Evolutionary conservation across 2,797 vertebrate species (phyloP).

Genomic region (Emys orbicularis): DNA sequence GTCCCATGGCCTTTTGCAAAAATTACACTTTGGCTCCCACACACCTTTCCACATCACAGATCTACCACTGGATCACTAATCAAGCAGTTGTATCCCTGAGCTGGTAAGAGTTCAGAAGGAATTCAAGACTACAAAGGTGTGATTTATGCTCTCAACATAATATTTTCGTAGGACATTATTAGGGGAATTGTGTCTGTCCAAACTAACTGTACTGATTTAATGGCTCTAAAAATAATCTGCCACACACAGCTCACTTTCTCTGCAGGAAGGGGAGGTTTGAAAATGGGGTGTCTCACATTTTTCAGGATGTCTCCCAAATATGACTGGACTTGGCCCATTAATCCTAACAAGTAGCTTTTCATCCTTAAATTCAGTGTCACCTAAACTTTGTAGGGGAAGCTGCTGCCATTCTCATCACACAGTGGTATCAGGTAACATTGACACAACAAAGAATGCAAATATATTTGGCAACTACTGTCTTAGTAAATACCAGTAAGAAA

Average conservation of each 20-base stretch:
- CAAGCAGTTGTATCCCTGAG: conserved; percentile 16
- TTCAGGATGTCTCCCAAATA: background rate
- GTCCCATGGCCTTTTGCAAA: conserved; percentile 25
- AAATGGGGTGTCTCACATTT: background rate
- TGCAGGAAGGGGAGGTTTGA: background rate
- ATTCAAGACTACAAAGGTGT: background rate
- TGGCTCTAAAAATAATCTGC: conserved; percentile 34
- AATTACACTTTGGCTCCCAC: background rate
- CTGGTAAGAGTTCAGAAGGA: background rate
- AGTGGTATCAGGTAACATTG: background rate
- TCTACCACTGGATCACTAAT: conserved; percentile 7
- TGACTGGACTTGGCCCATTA: conserved; percentile 2
- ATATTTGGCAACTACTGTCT: background rate
- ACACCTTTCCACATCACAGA: background rate
- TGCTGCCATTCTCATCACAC: background rate
- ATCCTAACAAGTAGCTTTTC: background rate
- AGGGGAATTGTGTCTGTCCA: background rate
- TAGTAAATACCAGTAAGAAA: conserved; percentile 39
- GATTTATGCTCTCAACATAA: background rate
- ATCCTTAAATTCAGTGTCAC: background rate
- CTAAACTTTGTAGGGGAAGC: conserved; percentile 1
- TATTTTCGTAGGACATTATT: background rate
- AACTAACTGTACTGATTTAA: background rate
- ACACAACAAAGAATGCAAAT: background rate
- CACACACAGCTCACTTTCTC: background rate